Evolutionary conservation across 1,140 invertebrate genomes (phyloP).

Genomic region (Drosophila mojavensis): DNA sequence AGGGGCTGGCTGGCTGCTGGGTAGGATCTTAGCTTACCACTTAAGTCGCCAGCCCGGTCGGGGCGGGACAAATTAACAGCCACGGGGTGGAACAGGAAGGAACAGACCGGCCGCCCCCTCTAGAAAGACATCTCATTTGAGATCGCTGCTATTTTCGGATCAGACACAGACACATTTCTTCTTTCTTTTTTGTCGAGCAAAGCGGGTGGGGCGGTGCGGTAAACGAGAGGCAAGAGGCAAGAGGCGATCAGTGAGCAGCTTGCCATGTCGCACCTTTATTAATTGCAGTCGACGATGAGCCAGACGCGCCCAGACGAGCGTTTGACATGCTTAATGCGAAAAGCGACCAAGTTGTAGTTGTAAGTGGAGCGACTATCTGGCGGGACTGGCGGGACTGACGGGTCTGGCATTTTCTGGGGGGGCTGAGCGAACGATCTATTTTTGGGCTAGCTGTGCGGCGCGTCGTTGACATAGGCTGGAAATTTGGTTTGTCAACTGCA

Average conservation of each 20-base stretch:
- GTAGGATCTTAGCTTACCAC: slow-evolving; percentile 49
- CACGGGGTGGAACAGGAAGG: slow-evolving; percentile 18
- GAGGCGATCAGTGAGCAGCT: slow-evolving; percentile 21
- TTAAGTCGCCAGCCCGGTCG: slow-evolving; percentile 47
- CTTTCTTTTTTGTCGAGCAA: background rate
- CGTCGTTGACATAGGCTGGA: slow-evolving; percentile 71
- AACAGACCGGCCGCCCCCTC: background rate
- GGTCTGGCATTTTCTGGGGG: slow-evolving; percentile 11
- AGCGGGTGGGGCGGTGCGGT: slow-evolving; percentile 16
- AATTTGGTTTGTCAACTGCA: slow-evolving; percentile 62
- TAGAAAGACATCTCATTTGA: slow-evolving; percentile 1
- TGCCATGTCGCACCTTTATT: slow-evolving; percentile 77
- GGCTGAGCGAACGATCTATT: slow-evolving; percentile 49
- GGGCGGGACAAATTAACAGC: slow-evolving; percentile 61
- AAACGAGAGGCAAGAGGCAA: background rate
- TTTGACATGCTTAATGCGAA: slow-evolving; percentile 82
- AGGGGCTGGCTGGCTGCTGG: background rate
- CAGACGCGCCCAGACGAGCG: slow-evolving; percentile 63
- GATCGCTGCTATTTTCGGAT: slow-evolving; percentile 54
- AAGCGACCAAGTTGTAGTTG: slow-evolving; percentile 9
- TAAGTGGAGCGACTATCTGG: background rate
- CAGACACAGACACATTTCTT: slow-evolving; percentile 43
- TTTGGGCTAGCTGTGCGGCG: slow-evolving; percentile 41
- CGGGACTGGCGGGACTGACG: background rate
- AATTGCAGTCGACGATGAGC: slow-evolving; percentile 72